Base-by-base conservation (phyloP, 2,797 vertebrate species). In the Chelmon rostratus region DNA sequence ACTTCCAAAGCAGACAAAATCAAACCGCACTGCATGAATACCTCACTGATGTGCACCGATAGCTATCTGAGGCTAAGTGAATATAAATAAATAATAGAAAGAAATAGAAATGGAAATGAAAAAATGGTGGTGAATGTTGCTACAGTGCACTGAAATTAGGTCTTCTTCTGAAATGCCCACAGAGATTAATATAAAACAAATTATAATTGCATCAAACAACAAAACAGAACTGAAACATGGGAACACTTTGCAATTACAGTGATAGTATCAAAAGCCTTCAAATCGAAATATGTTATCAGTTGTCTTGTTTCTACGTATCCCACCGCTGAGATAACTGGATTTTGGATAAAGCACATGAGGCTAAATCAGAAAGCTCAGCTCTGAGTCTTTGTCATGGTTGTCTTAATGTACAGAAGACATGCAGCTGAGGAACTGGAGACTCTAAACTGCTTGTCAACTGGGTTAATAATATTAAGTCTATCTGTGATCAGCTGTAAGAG, bases 1-100 rank as follows among this genome's bases (percentile, higher is more conserved):
- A 59, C 66, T 58, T 42, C 28, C 61, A 59, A 23, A 33, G 38
- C 53, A 65, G 53, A 75, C 69, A n/a, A 53, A 54, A 65, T 50
- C 38, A 33, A 54, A 49, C 53, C 7, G 15, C 40, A 46, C 18
- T 46, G 46, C 38, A 16, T 53, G 69, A 42, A 69, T 59, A 18
- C 70, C 28, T 56, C 38, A 63, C 37, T 69, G 37, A 38, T 37
- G 62, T 58, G 37, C 52, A 58, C 35, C 59, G 52, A 69, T 65
- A 31, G n/a, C 53, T 31, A 61, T 70, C 54, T 52, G 35, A 68
- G 56, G 64, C 56, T 37, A 31, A 81, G 21, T 52, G 37, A 40
- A 44, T 74, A 9, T 16, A 23, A 49, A 35, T 33, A 28, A 31
- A 31, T 31, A 31, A 31, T 31, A 4, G 28, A 31, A 31, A 31